Base-by-base conservation (phyloP, 1,140 invertebrate genomes). In the Trichomalopsis sarcophagae region DNA sequence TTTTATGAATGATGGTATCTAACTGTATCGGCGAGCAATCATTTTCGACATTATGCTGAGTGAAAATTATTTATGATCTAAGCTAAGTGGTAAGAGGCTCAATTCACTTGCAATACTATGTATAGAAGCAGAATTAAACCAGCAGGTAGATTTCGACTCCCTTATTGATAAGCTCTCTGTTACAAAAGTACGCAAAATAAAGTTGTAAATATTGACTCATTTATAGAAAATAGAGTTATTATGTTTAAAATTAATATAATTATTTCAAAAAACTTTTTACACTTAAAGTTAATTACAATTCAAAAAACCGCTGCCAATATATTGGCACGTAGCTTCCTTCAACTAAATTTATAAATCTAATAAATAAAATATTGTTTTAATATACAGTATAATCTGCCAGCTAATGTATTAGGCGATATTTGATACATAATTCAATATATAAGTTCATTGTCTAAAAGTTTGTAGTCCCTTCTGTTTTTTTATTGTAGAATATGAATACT, bases 81-180 rank as follows among this genome's bases (percentile, higher is more conserved):
- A 73, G 50, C 21, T 27, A 33, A 6, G 1, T 30, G 69, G 27
- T 50, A 30, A 74, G n/a, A 23, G 71, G 47, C 47, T 81, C 79
- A 77, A 86, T 86, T 86, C 86, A 84, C 78, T 77, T 80, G 77
- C 82, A 40, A 81, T 84, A 81, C 71, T 81, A 82, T 82, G 86
- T 81, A 87, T 87, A 84, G 84, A 84, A 79, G 50, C 27, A 17
- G 77, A 82, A 84, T 84, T 86, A 78, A 85, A 86, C 82, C 75
- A 62, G 47, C 74, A 86, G 84, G 84, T 87, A 83, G 74, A 87
- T 87, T 86, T 87, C 62, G 74, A 84, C 66, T 44, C 76, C 75
- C 55, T 85, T 80, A 83, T 74, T 81, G 68, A 87, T 66, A 82
- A 85, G 78, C 50, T 78, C 66, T 40, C 68, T 68, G 62, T 33